Evolutionary conservation across 2,888 invertebrate species (phyloP), one percentile per base, ranked within the genome.

Genomic region (Sialis lutaria): DNA sequence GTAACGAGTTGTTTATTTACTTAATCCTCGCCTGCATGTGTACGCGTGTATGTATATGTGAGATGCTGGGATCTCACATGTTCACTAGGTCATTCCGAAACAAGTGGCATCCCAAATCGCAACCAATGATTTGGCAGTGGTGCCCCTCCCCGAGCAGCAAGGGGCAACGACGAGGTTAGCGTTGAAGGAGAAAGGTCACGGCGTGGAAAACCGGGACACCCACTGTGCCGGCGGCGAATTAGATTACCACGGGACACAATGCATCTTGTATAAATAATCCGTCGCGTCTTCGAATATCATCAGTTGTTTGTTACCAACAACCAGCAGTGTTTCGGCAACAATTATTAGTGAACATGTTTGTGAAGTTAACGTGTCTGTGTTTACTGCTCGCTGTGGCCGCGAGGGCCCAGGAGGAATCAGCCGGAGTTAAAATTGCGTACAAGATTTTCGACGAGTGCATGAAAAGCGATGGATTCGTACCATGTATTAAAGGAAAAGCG

Each of bases 401-500:
- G 51, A 49, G 54, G 33, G 55, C 57, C 10, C 53, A 60, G 12
- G 65, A 61, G 35, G 70, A 72, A 48, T 71, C 7, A 39, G 64
- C 77, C 49, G 80, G 84, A 48, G 68, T 82, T 55, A 73, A 77
- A 50, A 74, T 80, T 42, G 64, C 80, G 5, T 67, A 77, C 56
- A 77, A 78, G 56, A 72, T 87, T 52, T 87, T 85, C 62, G 85
- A 86, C 55, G 87, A 87, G 55, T 87, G 87, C 58, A 74, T 75
- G 51, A 73, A 74, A 52, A 64, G 77, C 1, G 79, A 79, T 50
- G 65, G 68, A 49, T 68, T 86, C 46, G 67, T 79, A 46, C 79
- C 80, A 30, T 87, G 87, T 60, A 65, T 87, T 45, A 86, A 87
- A 68, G 84, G 82, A 63, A 86, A 85, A 59, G 85, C 85, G 1